Evolutionary conservation across 2,888 invertebrate species (phyloP), one percentile per base, ranked within the genome.

Genomic region (Synanthedon andrenaeformis): DNA sequence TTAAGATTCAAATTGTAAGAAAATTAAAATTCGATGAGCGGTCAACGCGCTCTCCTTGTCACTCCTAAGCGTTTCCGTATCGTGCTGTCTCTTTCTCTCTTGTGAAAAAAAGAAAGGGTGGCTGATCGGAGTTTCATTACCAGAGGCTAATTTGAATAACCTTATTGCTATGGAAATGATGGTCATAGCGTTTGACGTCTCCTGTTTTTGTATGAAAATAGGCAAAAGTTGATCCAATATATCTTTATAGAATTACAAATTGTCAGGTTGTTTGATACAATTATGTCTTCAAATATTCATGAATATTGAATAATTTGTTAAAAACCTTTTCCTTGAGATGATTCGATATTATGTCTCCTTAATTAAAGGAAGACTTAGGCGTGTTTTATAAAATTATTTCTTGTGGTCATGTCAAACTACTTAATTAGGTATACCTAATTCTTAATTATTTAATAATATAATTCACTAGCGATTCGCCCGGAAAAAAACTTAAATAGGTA

Each of bases 1-100:
- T 86, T 85, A 85, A 85, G 82, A 87, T 88, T 87, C 88, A 85
- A 88, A 87, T 82, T 75, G 82, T 85, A 83, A 86, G 87, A 85
- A 87, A 45, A 87, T 88, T 88, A 87, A 88, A 88, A 88, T 87
- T 82, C 83, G 82, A 70, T 74, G 76, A 80, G 76, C 82, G 84
- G 82, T 81, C 81, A 82, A 70, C 72, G 62, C 59, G 63, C 59
- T 53, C 8, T 80, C 81, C 63, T 71, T 56, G 57, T 85, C 68
- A 50, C 2, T 51, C 72, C 55, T 4, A 3, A 3, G 28, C 1
- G 17, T 41, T 35, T 50, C 12, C 45, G 6, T 13, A 45, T 45
- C 4, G 6, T 13, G 10, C 45, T n/a, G 14, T 45, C 45, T 45
- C 45, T 12, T 45, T 45, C 12, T 14, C 45, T n/a, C 45, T n/a